phyloP scores from a whole-genome alignment of 2,888 invertebrate genomes.

The Eulithis testata region DNA sequence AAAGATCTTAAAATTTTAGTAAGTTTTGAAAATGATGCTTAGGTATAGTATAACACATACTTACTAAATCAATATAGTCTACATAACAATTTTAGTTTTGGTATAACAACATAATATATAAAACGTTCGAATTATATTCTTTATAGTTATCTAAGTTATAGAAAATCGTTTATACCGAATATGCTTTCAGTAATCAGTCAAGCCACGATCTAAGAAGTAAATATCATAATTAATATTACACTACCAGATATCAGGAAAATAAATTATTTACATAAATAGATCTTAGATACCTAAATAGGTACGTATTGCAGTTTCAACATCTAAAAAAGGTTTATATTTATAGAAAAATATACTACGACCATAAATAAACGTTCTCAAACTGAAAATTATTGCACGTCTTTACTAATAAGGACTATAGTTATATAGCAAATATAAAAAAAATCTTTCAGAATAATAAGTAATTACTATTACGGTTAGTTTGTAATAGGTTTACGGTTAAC shows the following conservation, averaged over 20 bases:
- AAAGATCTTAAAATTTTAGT: not conserved
- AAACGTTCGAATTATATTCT: constrained; percentile 73
- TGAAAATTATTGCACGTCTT: constrained; percentile 40
- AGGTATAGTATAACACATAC: constrained; percentile 53
- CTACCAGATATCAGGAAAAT: constrained; percentile 23
- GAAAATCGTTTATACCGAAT: constrained; percentile 50
- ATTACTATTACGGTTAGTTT: too few species aligned
- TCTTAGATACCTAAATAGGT: constrained; percentile 35
- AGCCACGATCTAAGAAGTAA: constrained; percentile 55
- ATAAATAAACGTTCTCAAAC: constrained; percentile 34
- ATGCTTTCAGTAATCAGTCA: constrained; percentile 59
- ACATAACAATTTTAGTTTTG: constrained; percentile 60
- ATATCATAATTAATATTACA: constrained; percentile 34
- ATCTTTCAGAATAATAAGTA: constrained; percentile 2
- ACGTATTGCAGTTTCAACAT: constrained; percentile 37
- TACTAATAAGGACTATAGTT: constrained; percentile 34
- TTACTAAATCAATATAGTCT: constrained; percentile 59
- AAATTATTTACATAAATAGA: constrained; percentile 41
- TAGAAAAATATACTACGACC: constrained; percentile 30
- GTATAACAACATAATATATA: constrained; percentile 63
- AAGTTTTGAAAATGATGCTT: constrained; percentile 44
- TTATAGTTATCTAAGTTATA: constrained; percentile 54
- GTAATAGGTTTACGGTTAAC: too few species aligned
- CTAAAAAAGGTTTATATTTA: constrained; percentile 32
- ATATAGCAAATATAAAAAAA: constrained; percentile 30